Evolutionary conservation across 2,888 invertebrate species (phyloP), one percentile per base, ranked within the genome.

Genomic region (Cryptus armator): DNA sequence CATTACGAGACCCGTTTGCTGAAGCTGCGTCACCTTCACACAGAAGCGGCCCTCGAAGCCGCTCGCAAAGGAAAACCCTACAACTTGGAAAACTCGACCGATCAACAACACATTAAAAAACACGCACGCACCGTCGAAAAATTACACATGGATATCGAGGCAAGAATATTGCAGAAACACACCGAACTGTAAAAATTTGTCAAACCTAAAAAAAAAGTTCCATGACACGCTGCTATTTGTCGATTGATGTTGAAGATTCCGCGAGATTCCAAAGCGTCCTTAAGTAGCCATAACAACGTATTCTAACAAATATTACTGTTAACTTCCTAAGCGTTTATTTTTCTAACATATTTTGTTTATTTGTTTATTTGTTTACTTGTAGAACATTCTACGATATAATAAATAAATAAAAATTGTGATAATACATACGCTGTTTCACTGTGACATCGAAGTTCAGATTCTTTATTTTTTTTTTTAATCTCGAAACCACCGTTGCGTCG

Each of bases 1-100:
- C 98, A 98, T 93, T 99, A 98, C 93, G 98, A 99, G 94, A 96
- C 97, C 68, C 95, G 98, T 10, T 94, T 99, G 59, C 93, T 97
- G 43, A 99, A 99, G 93, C 94, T 98, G 74, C 96, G 98, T 46
- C 96, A 97, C 91, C 94, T 98, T 88, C 97, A 98, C 93, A 97
- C 96, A 0, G 97, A 98, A 93, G 96, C 97, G 90, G 97, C 97
- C 85, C 94, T 97, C 91, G 96, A 96, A 90, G 95, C 96, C 86
- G 96, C 96, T 82, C 96, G 96, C 89, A 95, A 96, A 90, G 95
- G 94, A 86, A 95, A 95, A 88, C 96, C 96, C 94, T 95, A 96
- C 90, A 89, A 93, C 43, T 19, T 81, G 12, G 89, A 91, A 12
- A 91, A 92, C 84, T 86, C 89, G 56, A 91, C 91, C 14, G 81